Percentiles rank a stretch among this genome's conserved stretches.
Evolutionary conservation across 2,113 vertebrate genomes (phyloP).

Genomic region (Laticauda colubrina): DNA sequence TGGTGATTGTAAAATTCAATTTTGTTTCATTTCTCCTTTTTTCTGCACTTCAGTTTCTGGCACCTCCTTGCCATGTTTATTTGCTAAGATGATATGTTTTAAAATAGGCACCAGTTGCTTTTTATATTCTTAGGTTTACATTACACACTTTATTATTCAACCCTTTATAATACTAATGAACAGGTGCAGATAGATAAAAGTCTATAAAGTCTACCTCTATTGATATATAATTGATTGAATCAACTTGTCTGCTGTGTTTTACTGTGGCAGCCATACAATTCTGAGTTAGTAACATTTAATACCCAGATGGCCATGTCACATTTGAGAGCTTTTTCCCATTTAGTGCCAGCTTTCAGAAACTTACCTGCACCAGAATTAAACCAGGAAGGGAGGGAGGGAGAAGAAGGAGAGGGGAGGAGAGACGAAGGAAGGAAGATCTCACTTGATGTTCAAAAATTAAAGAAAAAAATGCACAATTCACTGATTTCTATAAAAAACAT

Average conservation of each 20-base stretch:
- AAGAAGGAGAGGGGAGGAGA: too few species aligned
- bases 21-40: background rate
- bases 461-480: background rate
- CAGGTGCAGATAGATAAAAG: background rate
- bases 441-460: background rate
- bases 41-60: background rate
- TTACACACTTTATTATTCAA: background rate
- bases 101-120: background rate
- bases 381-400: background rate
- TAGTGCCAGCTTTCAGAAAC: background rate
- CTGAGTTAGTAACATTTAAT: background rate
- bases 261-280: background rate
- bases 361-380: background rate
- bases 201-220: background rate
- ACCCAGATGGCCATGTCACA: background rate
- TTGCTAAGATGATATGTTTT: background rate
- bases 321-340: background rate
- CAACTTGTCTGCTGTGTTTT: background rate
- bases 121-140: background rate
- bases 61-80: background rate
- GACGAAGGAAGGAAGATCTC: background rate
- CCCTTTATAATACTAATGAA: background rate
- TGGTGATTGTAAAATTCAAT: background rate
- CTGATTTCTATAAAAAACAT: background rate
- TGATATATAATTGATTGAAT: background rate